These are phyloP conservation scores for Lithophane ornitopus DNA, from an alignment of 2,888 invertebrate genomes.

Conservation along the genomic window DNA sequence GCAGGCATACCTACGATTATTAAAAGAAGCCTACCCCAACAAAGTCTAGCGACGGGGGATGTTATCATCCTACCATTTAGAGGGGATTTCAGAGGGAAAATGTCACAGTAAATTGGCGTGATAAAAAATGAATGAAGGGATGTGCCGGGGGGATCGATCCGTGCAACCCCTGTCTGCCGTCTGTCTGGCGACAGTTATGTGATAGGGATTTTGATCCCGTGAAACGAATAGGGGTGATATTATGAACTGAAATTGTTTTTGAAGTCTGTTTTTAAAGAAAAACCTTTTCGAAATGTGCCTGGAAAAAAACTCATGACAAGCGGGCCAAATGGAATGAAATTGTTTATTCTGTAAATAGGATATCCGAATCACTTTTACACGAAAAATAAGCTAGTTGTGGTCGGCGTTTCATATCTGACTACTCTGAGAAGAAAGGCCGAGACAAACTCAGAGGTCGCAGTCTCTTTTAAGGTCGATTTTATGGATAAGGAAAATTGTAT, in stretches of 20 bases:
- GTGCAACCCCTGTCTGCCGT: slow-evolving; percentile 44
- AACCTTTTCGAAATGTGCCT: not conserved
- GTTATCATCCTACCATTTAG: slow-evolving; percentile 22
- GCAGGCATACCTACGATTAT: not conserved
- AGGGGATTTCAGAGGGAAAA: slow-evolving; percentile 10
- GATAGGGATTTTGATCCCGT: not conserved
- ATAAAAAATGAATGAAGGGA: slow-evolving; percentile 39
- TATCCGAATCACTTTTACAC: no score
- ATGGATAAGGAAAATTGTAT: not conserved
- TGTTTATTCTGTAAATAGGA: no score
- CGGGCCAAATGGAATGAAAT: no score
- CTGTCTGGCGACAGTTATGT: slow-evolving; percentile 29
- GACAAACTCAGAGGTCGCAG: no score
- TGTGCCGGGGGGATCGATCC: slow-evolving; percentile 37
- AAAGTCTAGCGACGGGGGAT: slow-evolving; percentile 11
- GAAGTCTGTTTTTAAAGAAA: not conserved
- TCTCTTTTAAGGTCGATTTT: no score
- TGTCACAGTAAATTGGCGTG: not conserved
- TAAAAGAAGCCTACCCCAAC: slow-evolving; percentile 17
- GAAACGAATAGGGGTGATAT: slow-evolving; percentile 1
- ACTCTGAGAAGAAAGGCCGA: no score
- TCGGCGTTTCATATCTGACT: no score
- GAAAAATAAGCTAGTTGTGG: no score
- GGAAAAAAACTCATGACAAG: not conserved
- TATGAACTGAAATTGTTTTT: not conserved